Conservation (phyloP, 2,113 vertebrate genomes). For the Microcebus jonahi region DNA sequence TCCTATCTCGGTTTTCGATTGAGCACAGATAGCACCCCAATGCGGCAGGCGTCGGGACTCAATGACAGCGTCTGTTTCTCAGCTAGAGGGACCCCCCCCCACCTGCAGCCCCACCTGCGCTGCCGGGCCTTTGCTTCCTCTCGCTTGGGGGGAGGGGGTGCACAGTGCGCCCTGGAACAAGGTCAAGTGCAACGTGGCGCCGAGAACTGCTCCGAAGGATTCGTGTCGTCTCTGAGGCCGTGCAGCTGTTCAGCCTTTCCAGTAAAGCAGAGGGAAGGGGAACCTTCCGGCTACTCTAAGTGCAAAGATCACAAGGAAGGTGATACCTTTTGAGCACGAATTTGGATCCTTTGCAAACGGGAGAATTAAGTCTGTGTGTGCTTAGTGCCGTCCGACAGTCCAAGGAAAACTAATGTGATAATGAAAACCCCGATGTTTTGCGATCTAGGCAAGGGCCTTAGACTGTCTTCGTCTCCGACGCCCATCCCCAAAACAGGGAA, state of each 20-base stretch:
- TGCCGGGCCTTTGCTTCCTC: neutral
- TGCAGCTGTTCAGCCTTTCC: neutral
- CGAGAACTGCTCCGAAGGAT: neutral
- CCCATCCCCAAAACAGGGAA: accelerated
- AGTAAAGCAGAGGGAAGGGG: neutral
- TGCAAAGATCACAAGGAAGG: neutral
- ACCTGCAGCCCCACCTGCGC: neutral
- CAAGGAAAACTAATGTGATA: neutral
- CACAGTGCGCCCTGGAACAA: neutral
- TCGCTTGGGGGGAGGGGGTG: accelerated
- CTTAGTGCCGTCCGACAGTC: neutral
- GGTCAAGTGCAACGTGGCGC: accelerated
- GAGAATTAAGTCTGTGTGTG: neutral
- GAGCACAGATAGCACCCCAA: neutral
- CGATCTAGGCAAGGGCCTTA: neutral
- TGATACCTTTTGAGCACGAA: too few relatives aligned
- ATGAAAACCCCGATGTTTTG: neutral
- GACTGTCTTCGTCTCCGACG: neutral
- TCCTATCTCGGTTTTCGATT: neutral
- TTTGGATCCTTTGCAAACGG: neutral
- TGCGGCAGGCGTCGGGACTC: neutral
- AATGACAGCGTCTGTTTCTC: neutral
- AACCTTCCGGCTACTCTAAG: neutral
- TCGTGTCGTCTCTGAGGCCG: too few relatives aligned
- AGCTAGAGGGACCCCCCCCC: too few relatives aligned